A percentile compares a stretch with the other conserved stretches of the same genome.
Conservation (phyloP, 1,140 invertebrate genomes). For the Aphelinus atriplicis region DNA sequence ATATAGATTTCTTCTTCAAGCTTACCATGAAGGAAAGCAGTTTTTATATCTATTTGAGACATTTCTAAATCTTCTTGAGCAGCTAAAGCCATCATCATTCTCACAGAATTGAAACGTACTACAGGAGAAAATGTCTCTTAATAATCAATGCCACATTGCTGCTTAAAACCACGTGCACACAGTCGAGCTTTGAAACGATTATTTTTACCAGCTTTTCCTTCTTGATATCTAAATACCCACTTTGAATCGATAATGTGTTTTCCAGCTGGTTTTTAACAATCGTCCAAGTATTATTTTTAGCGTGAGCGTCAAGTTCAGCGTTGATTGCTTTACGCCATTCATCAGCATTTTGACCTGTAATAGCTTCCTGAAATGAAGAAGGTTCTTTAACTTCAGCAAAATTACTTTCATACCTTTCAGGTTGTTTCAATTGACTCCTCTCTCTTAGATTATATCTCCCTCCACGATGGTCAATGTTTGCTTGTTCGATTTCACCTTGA, state of each 20-base stretch:
- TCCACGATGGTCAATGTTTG: not conserved
- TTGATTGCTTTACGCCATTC: constrained; percentile 53
- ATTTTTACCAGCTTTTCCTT: not conserved
- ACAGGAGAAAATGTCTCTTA: constrained; percentile 11
- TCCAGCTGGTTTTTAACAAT: constrained; percentile 41
- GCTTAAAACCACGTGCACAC: constrained; percentile 19
- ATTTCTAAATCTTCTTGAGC: constrained; percentile 12
- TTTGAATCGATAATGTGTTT: constrained; percentile 34
- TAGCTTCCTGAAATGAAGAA: not conserved
- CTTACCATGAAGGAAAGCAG: not conserved
- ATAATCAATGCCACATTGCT: constrained; percentile 14
- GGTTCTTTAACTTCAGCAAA: constrained; percentile 8
- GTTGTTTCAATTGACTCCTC: not conserved
- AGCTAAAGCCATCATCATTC: not conserved
- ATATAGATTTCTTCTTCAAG: constrained; percentile 2
- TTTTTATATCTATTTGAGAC: constrained; percentile 17
- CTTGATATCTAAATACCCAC: constrained; percentile 37
- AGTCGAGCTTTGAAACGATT: constrained; percentile 20
- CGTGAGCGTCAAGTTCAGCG: constrained; percentile 47
- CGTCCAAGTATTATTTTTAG: constrained; percentile 53
- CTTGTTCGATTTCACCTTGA: no score
- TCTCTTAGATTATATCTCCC: constrained; percentile 29
- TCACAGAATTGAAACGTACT: constrained; percentile 21
- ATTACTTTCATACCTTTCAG: constrained; percentile 5
- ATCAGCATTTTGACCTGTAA: not conserved